phyloP scores from a whole-genome alignment of 2,113 vertebrate genomes.

The Oenanthe oenanthe region DNA sequence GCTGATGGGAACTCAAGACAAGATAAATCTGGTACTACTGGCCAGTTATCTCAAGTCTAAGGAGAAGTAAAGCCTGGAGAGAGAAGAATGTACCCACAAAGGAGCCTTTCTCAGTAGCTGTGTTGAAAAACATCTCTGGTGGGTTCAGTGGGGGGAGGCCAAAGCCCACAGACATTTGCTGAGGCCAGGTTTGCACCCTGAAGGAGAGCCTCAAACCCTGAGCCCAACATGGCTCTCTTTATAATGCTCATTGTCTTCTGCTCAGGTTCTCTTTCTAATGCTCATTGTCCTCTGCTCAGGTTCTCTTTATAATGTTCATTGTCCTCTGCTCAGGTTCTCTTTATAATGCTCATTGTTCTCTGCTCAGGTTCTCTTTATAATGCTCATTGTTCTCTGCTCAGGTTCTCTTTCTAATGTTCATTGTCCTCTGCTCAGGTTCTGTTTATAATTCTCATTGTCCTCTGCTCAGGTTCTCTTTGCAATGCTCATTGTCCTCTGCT shows the following conservation, averaged over 20 bases:
- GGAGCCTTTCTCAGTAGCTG: not conserved
- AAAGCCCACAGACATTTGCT: not conserved
- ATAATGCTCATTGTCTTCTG: not conserved
- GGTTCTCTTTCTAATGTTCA: not conserved
- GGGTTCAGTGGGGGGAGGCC: not conserved
- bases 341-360: too few relatives aligned
- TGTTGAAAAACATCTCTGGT: not conserved
- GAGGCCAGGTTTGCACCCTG: not conserved
- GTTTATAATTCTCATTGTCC: too few relatives aligned
- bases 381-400: not conserved
- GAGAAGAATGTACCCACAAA: not conserved
- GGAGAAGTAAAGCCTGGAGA: not conserved
- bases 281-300: not conserved
- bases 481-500: not conserved
- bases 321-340: too few relatives aligned
- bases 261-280: not conserved
- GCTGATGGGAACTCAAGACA: not conserved
- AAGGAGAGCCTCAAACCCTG: not conserved
- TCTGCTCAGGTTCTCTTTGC: too few relatives aligned
- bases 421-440: not conserved
- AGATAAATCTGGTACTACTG: not conserved
- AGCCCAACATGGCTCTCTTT: accelerated
- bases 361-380: too few relatives aligned
- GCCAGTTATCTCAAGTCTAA: not conserved
- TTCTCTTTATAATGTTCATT: too few relatives aligned